Evolutionary conservation across 2,888 invertebrate species (phyloP).

Genomic region (Trachelus troglodyta): DNA sequence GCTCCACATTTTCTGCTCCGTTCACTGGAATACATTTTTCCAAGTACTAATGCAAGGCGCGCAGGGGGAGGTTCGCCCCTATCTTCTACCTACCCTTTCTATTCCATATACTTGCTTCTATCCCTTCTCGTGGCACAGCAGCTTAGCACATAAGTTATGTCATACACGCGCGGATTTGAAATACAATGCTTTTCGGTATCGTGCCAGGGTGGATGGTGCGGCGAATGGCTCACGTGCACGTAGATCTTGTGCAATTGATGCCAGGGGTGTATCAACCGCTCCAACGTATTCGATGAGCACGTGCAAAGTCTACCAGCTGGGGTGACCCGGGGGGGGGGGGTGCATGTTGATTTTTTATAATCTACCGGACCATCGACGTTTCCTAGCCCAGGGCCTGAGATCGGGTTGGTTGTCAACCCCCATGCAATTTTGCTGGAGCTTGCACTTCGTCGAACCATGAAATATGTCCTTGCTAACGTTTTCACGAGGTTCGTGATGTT

Average conservation of each 20-base stretch:
- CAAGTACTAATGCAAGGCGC: background rate
- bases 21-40: constrained; percentile 8
- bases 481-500: background rate
- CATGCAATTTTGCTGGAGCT: constrained; percentile 18
- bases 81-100: background rate
- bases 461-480: constrained; percentile 24
- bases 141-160: background rate
- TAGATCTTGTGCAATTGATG: constrained; percentile 17
- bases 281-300: background rate
- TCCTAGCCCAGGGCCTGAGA: constrained; percentile 28
- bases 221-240: background rate
- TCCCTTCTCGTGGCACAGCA: background rate
- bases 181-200: background rate
- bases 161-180: background rate
- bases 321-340: no score
- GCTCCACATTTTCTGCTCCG: background rate
- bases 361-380: background rate
- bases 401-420: constrained; percentile 19
- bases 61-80: no score
- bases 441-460: constrained; percentile 31
- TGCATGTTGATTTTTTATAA: background rate
- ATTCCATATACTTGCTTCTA: background rate
- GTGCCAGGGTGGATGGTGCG: background rate
- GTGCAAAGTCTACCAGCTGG: background rate
- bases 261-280: constrained; percentile 3